A percentile compares a stretch with the other conserved stretches of the same genome.
Conservation (phyloP, 2,888 invertebrate genomes). For the Digitonthophagus gazella region DNA sequence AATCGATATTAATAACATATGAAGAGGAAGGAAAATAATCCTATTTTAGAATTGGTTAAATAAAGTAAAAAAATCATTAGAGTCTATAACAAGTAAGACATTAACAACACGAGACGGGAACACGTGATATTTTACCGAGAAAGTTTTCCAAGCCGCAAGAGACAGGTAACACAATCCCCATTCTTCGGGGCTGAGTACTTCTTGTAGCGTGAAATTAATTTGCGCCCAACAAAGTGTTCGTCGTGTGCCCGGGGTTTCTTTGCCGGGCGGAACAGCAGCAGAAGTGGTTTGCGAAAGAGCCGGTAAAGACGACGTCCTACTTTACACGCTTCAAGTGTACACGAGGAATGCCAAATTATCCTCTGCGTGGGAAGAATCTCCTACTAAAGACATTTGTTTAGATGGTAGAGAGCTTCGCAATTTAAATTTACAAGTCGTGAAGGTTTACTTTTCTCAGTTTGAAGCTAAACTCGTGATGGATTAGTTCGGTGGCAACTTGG, state of each 20-base stretch:
- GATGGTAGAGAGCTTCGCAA: too few relatives aligned
- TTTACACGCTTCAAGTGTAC: neutral
- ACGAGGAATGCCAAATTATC: neutral
- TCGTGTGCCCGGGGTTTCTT: constrained; percentile 3
- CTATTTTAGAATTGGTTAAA: too few relatives aligned
- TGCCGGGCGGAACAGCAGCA: constrained; percentile 9
- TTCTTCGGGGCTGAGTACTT: constrained; percentile 14
- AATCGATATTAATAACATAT: too few relatives aligned
- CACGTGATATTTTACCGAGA: neutral
- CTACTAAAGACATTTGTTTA: too few relatives aligned
- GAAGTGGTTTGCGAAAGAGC: constrained; percentile 7
- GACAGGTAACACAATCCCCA: constrained; percentile 13
- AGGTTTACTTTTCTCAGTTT: neutral
- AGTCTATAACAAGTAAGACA: too few relatives aligned
- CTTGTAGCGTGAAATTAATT: constrained; percentile 17
- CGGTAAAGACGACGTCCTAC: constrained; percentile 10
- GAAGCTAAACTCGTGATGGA: neutral
- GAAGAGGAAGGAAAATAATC: too few relatives aligned
- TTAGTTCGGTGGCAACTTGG: neutral
- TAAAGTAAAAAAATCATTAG: too few relatives aligned
- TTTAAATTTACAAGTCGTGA: too few relatives aligned
- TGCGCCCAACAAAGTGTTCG: constrained; percentile 7
- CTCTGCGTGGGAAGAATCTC: neutral
- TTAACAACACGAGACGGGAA: neutral
- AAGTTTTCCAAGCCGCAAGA: neutral